phyloP scores from a whole-genome alignment of 2,113 vertebrate genomes.

The Penelope pileata region DNA sequence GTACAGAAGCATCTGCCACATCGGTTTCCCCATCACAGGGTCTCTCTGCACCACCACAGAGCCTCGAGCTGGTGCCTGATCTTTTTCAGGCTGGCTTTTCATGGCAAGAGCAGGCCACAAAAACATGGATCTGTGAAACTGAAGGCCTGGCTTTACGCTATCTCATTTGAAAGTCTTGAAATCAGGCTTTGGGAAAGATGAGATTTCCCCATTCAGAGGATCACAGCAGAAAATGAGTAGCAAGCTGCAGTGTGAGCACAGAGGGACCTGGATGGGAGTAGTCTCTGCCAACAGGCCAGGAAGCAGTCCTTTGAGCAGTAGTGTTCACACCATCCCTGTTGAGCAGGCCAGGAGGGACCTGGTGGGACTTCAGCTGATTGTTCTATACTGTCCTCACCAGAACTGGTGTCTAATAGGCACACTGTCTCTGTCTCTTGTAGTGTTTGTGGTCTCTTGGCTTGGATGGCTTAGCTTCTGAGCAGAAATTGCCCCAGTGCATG shows the following conservation, averaged over 20 bases:
- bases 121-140: background rate
- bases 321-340: fast-evolving
- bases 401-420: background rate
- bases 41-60: background rate
- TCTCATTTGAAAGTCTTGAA: background rate
- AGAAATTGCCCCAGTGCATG: background rate
- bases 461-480: background rate
- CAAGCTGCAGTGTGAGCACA: background rate
- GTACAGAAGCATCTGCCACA: constrained; percentile 7
- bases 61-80: background rate
- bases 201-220: background rate
- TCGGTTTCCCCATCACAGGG: background rate
- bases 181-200: background rate
- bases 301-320: background rate
- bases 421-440: background rate
- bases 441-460: background rate
- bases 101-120: background rate
- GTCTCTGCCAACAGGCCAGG: background rate
- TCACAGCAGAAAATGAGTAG: background rate
- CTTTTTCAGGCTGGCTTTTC: background rate
- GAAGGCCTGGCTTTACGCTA: background rate
- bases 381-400: background rate
- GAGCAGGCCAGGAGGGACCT: background rate
- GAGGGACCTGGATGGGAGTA: background rate
- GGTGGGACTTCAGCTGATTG: background rate